A percentile compares a stretch with the other conserved stretches of the same genome.
phyloP scores from a whole-genome alignment of 2,797 vertebrate species.

The Falco novaeseelandiae region DNA sequence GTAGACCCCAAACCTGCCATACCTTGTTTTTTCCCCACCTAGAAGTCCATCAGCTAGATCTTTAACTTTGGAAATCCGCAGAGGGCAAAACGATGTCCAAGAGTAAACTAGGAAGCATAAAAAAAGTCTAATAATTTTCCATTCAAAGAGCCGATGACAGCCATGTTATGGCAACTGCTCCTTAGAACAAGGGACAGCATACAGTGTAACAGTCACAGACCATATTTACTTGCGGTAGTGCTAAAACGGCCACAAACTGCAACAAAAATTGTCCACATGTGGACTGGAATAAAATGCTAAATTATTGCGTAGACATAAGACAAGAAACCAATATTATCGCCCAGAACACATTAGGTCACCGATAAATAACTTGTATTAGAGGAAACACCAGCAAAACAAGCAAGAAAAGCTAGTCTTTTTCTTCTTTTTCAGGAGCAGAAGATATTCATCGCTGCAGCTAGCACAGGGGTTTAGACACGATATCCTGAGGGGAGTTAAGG shows the following conservation, averaged over 20 bases:
- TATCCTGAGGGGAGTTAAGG: not conserved
- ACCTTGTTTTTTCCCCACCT: not conserved
- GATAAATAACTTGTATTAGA: not conserved
- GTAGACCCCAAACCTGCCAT: not conserved
- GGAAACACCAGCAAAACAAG: not conserved
- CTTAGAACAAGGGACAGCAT: not conserved
- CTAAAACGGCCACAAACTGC: not conserved
- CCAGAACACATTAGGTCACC: not conserved
- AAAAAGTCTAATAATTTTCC: not conserved
- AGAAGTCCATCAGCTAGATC: not conserved
- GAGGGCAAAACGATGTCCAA: not conserved
- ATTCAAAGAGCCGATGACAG: not conserved
- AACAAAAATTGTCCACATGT: not conserved
- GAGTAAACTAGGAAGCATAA: not conserved
- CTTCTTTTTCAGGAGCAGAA: not conserved
- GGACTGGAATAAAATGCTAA: not conserved
- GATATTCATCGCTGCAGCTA: not conserved
- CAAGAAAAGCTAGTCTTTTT: not conserved
- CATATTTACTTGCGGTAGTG: not conserved
- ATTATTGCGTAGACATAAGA: not conserved
- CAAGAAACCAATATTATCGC: not conserved
- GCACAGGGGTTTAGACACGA: not conserved
- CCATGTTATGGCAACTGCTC: not conserved
- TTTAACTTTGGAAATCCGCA: not conserved
- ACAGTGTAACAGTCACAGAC: not conserved